Evolutionary conservation across 2,888 invertebrate species (phyloP).

Genomic region (Tolmerus cingulatus): DNA sequence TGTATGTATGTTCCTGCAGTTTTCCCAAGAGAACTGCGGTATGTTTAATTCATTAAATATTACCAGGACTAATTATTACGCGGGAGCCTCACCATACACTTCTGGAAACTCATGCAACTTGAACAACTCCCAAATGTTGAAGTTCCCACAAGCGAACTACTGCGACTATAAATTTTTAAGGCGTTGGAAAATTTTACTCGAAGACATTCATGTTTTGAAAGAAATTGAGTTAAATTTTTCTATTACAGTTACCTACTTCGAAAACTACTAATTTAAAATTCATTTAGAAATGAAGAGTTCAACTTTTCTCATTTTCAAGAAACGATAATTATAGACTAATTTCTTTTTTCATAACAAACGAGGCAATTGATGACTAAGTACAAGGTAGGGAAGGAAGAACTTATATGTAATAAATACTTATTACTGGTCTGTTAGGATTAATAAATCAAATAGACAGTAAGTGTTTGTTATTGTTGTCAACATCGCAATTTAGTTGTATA

Average conservation of each 20-base stretch:
- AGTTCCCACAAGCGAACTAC: background rate
- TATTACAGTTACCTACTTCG: too few species aligned
- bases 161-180: background rate
- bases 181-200: background rate
- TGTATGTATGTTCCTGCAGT: background rate
- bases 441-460: background rate
- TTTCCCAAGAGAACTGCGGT: background rate
- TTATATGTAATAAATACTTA: background rate
- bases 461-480: background rate
- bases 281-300: background rate
- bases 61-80: background rate
- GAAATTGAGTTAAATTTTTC: background rate
- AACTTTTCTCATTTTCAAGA: background rate
- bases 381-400: background rate
- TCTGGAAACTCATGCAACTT: background rate
- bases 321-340: background rate
- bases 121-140: background rate
- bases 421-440: background rate
- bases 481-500: background rate
- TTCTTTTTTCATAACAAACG: background rate
- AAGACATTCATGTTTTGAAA: background rate
- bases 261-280: background rate
- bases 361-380: background rate
- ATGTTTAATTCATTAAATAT: background rate
- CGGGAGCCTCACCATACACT: background rate